Conservation (phyloP, 2,113 vertebrate species). For the Prietella phreatophila region DNA sequence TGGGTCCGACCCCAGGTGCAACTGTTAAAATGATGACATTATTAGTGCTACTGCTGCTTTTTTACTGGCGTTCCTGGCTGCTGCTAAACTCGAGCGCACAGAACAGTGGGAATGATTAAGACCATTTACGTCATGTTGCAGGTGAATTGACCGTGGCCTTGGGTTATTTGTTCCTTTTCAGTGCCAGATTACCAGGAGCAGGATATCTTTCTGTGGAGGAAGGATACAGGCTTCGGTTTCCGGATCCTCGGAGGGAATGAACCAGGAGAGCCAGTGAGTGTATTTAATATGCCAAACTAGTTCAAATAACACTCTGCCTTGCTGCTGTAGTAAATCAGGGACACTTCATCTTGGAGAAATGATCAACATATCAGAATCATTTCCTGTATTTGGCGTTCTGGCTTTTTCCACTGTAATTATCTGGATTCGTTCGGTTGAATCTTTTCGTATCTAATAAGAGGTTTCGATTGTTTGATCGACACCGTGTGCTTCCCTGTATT, state of each 20-base stretch:
- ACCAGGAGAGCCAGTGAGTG: conserved; percentile 97
- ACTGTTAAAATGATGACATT: conserved; percentile 12
- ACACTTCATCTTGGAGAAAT: background rate
- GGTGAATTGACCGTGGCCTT: conserved; percentile 34
- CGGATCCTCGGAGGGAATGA: conserved; percentile 99
- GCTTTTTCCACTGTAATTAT: background rate
- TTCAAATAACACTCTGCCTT: background rate
- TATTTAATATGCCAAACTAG: background rate
- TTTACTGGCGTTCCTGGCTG: conserved; percentile 16
- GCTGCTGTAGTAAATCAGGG: background rate
- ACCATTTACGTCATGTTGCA: conserved; percentile 36
- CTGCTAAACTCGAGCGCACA: conserved; percentile 1
- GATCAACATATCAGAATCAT: background rate
- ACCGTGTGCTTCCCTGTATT: background rate
- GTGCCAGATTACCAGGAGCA: conserved; percentile 99
- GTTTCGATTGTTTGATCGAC: background rate
- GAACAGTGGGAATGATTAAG: conserved; percentile 19
- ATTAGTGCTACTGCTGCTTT: conserved; percentile 17
- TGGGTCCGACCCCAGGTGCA: conserved; percentile 32
- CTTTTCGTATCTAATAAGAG: background rate
- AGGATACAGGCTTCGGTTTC: conserved; percentile 98
- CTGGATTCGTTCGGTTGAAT: background rate
- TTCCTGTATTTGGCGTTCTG: background rate
- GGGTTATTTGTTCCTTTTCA: conserved; percentile 66
- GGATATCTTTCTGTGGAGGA: conserved; percentile 99